Percentiles rank a stretch among this genome's conserved stretches.
These are phyloP conservation scores for Capromys pilorides DNA, from an alignment of 2,797 vertebrate species.

Conservation along the genomic window DNA sequence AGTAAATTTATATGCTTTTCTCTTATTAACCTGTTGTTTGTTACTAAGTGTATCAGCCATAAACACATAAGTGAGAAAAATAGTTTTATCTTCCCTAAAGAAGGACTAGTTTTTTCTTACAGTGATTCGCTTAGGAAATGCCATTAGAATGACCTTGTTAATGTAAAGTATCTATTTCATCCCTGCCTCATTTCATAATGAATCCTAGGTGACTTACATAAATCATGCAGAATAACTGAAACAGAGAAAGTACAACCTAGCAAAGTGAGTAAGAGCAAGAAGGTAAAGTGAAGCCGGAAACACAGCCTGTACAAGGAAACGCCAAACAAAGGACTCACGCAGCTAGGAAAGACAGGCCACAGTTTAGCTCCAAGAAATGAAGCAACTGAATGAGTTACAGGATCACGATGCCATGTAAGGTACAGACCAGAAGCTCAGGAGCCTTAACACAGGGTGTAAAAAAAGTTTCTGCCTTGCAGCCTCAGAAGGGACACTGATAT, in stretches of 20 bases:
- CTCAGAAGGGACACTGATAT: not conserved
- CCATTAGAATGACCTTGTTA: not conserved
- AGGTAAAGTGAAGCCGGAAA: conserved; percentile 10
- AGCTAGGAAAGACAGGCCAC: not conserved
- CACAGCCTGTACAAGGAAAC: not conserved
- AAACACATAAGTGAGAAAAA: not conserved
- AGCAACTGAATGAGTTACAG: not conserved
- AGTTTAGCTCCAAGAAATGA: not conserved
- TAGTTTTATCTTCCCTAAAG: not conserved
- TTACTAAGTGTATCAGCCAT: not conserved
- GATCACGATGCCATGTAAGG: not conserved
- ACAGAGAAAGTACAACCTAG: conserved; percentile 16
- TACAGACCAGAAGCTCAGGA: not conserved
- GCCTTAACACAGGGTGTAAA: not conserved
- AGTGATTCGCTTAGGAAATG: conserved; percentile 21
- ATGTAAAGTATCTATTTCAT: not conserved
- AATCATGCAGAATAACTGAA: conserved; percentile 12
- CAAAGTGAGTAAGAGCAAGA: conserved; percentile 3
- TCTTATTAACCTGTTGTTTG: not conserved
- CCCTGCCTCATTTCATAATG: conserved; percentile 41
- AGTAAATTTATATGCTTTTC: not conserved
- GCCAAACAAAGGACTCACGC: not conserved
- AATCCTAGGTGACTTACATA: conserved; percentile 32
- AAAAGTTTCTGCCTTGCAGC: not conserved
- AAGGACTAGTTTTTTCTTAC: not conserved